phyloP scores from a whole-genome alignment of 2,113 vertebrate species.

The Siniperca knerii region DNA sequence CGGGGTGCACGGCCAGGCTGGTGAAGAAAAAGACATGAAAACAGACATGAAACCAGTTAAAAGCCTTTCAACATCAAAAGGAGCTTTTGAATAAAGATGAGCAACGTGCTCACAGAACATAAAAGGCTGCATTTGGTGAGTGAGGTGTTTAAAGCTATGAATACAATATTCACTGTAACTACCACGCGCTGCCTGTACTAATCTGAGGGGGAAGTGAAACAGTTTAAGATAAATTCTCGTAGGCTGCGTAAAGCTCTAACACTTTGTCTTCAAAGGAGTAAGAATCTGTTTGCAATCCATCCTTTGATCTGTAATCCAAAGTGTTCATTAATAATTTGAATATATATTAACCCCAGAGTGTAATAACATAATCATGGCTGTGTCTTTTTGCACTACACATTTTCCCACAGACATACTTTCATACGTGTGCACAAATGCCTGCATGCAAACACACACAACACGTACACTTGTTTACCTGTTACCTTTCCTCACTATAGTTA shows the following conservation, averaged over 20 bases:
- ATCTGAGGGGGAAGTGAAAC: slow-evolving; percentile 28
- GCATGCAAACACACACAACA: neutral
- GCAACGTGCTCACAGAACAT: slow-evolving; percentile 22
- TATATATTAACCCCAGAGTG: slow-evolving; percentile 28
- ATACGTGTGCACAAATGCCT: neutral
- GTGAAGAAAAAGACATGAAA: slow-evolving; percentile 52
- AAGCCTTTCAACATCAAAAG: slow-evolving; percentile 62
- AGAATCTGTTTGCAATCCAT: slow-evolving; percentile 7
- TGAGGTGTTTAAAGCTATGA: slow-evolving; percentile 33
- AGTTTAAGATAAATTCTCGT: slow-evolving; percentile 25
- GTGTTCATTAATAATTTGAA: slow-evolving; percentile 20
- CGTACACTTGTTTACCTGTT: neutral
- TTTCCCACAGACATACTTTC: neutral
- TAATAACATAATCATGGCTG: slow-evolving; percentile 7
- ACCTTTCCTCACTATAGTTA: neutral
- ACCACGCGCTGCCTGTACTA: neutral
- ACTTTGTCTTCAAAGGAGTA: slow-evolving; percentile 34
- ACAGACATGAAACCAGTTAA: slow-evolving; percentile 53
- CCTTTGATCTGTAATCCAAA: slow-evolving; percentile 40
- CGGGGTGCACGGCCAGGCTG: slow-evolving; percentile 97
- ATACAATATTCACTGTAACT: slow-evolving; percentile 24
- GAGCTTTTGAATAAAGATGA: slow-evolving; percentile 63
- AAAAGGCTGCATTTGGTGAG: slow-evolving; percentile 43
- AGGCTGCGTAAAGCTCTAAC: slow-evolving; percentile 31
- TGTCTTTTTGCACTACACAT: neutral